Evolutionary conservation across 2,797 vertebrate species (phyloP), one percentile per base, ranked within the genome.

Genomic region (Chelidonichthys spinosus): DNA sequence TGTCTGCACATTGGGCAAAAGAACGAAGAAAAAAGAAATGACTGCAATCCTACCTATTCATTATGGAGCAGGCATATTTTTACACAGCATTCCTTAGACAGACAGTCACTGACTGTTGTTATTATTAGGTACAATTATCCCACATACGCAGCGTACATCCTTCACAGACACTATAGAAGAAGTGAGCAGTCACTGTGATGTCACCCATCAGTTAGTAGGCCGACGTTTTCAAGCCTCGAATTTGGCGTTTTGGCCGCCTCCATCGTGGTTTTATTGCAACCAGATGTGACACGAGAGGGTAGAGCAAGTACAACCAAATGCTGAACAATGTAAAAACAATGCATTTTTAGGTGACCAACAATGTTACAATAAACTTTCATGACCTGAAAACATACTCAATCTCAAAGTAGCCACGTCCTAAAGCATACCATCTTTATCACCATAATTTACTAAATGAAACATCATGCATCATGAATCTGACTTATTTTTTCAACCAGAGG

Each of bases 41-140:
- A 58, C 67, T 18, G 4, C 61, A 67, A 72, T 68, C 5, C 25
- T 39, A 69, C 55, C 78, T 63, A 43, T 78, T 72, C 72, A 80
- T 89, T 90, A 79, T 86, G 52, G 44, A 83, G 63, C 54, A 82
- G 72, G 60, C 56, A 68, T 63, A 64, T 79, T 82, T 87, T 81
- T 49, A 73, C 54, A 17, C 69, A 37, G 4, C 66, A 77, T 84
- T 80, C 58, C 56, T 81, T 32, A 69, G 55, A 64, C 70, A 37
- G 47, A 33, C 40, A 55, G 33, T 79, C 32, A 56, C 50, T 59
- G 6, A 66, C 37, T 63, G 49, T 40, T 68, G 42, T 70, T 72
- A 65, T 68, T 72, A 66, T 77, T 43, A 71, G 50, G 33, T 36
- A 43, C 13, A 4, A 33, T 59, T 54, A 14, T 70, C 50, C 53